Evolutionary conservation across 2,113 vertebrate species (phyloP).

Genomic region (Mesitornis unicolor): DNA sequence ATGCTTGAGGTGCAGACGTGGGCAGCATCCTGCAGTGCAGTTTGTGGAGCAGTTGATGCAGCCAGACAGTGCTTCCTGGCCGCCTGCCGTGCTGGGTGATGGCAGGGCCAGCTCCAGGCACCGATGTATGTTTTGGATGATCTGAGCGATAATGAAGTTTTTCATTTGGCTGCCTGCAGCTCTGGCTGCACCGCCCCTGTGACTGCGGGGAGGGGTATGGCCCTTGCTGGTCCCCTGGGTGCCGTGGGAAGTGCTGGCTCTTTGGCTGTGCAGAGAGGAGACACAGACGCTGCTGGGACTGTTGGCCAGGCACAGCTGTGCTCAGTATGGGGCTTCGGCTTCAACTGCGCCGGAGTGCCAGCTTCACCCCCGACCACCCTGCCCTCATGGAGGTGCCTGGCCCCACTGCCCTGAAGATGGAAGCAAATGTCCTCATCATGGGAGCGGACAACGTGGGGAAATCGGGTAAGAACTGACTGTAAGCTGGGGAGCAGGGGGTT

Average conservation of each 20-base stretch:
- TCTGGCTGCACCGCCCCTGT: conserved; percentile 2
- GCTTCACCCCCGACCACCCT: conserved; percentile 66
- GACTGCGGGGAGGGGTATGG: background rate
- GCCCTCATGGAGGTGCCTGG: conserved; percentile 26
- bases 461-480: conserved; percentile 67
- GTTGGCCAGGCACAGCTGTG: background rate
- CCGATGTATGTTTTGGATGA: background rate
- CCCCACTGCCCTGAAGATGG: conserved; percentile 63
- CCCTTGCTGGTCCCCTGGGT: background rate
- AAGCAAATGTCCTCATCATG: conserved; percentile 80
- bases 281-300: background rate
- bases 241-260: background rate
- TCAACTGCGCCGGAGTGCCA: conserved; percentile 61
- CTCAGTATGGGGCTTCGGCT: conserved; percentile 67
- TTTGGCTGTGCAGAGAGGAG: background rate
- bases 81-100: background rate
- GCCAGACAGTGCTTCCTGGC: background rate
- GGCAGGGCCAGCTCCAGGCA: background rate
- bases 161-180: background rate
- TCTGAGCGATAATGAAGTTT: background rate
- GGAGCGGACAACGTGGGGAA: conserved; percentile 84
- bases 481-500: background rate
- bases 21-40: background rate
- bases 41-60: background rate
- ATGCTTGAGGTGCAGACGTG: background rate